These are phyloP conservation scores for Tetrao urogallus DNA, from an alignment of 2,113 vertebrate species.

Conservation along the genomic window DNA sequence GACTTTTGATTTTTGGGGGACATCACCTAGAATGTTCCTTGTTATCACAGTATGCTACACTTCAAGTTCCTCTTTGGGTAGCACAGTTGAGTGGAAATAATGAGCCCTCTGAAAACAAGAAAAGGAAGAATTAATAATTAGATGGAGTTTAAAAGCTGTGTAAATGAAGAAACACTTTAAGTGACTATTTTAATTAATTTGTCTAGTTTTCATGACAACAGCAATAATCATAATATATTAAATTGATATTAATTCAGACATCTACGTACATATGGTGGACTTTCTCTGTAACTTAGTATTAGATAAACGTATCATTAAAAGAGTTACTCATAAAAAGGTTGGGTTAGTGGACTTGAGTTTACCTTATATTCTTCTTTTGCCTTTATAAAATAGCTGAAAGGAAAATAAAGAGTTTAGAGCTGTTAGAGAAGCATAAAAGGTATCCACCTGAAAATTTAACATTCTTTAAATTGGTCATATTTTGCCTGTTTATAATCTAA, in stretches of 20 bases:
- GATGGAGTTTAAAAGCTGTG: constrained; percentile 10
- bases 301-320: constrained; percentile 52
- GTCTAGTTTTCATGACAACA: constrained; percentile 1
- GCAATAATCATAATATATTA: constrained; percentile 36
- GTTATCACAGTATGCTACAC: accelerated
- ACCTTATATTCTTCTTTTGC: constrained; percentile 11
- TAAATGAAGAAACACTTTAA: not conserved
- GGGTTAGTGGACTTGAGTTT: constrained; percentile 1
- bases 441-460: constrained; percentile 11
- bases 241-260: constrained; percentile 38
- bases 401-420: constrained; percentile 23
- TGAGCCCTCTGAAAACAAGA: not conserved
- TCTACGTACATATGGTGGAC: constrained; percentile 16
- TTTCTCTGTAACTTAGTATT: constrained; percentile 32
- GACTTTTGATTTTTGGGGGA: not conserved
- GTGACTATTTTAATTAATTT: constrained; percentile 4
- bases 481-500: constrained; percentile 10
- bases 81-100: not conserved
- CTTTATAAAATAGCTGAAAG: constrained; percentile 26
- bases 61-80: not conserved
- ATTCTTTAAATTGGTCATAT: constrained; percentile 12
- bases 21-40: accelerated
- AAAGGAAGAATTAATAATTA: not conserved
- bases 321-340: constrained; percentile 17
- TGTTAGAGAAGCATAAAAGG: constrained; percentile 38